These are phyloP conservation scores for Carassius auratus DNA, from an alignment of 2,113 vertebrate genomes.

Conservation along the genomic window DNA sequence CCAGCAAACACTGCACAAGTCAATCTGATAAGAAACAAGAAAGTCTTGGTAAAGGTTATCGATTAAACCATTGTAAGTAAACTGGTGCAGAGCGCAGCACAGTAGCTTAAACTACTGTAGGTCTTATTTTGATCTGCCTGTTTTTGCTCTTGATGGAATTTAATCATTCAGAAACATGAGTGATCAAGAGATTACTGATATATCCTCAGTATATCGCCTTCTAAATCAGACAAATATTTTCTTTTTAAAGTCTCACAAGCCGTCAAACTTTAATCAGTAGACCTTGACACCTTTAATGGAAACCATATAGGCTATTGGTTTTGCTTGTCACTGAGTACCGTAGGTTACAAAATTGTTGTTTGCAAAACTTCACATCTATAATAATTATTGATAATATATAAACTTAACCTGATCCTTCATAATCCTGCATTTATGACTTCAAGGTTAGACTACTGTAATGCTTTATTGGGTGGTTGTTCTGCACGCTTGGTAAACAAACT, in stretches of 20 bases:
- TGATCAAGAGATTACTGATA: not conserved
- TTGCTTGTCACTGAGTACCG: not conserved
- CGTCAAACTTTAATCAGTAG: too few relatives aligned
- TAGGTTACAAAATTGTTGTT: not conserved
- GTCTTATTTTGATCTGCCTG: not conserved
- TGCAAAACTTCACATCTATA: not conserved
- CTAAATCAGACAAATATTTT: not conserved
- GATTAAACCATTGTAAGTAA: not conserved
- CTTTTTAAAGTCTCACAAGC: not conserved
- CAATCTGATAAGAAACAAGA: slow-evolving; percentile 2
- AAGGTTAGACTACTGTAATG: too few relatives aligned
- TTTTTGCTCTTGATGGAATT: not conserved
- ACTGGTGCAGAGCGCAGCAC: not conserved
- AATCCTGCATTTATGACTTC: too few relatives aligned
- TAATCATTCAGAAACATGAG: not conserved
- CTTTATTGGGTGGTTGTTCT: too few relatives aligned
- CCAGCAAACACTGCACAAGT: not conserved
- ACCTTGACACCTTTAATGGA: not conserved
- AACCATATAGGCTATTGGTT: not conserved
- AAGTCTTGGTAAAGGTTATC: not conserved
- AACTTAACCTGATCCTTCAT: not conserved
- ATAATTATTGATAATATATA: not conserved
- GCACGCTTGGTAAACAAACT: too few relatives aligned
- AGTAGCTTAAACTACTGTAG: not conserved
- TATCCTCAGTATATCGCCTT: not conserved